phyloP scores from a whole-genome alignment of 1,140 invertebrate genomes.

The Homarus americanus region DNA sequence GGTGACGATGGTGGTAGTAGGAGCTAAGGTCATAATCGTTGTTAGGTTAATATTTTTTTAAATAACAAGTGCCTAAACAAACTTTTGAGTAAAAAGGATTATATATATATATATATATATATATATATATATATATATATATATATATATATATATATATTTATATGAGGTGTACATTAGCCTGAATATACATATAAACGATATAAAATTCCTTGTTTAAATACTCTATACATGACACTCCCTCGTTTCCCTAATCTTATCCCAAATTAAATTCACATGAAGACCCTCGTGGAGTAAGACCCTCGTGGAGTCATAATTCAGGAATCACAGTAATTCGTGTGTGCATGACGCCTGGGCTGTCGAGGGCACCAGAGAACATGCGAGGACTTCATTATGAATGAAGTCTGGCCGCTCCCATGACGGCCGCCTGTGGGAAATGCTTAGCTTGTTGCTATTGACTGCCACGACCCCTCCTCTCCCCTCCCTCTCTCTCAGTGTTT shows the following conservation, averaged over 20 bases:
- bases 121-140: constrained; percentile 44
- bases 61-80: too few species aligned
- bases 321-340: constrained; percentile 49
- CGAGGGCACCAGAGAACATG: constrained; percentile 53
- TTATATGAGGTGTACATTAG: not conserved
- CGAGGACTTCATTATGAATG: constrained; percentile 60
- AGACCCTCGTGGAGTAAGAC: not conserved
- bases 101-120: constrained; percentile 32
- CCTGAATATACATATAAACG: not conserved
- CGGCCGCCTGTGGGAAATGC: too few species aligned
- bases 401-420: constrained; percentile 8
- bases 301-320: not conserved
- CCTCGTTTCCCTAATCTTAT: constrained; percentile 6
- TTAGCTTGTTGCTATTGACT: too few species aligned
- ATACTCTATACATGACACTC: not conserved
- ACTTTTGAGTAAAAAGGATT: not conserved
- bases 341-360: constrained; percentile 32
- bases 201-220: not conserved
- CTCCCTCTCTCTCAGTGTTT: too few species aligned
- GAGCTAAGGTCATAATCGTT: too few species aligned
- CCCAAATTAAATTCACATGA: constrained; percentile 38
- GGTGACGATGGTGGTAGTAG: too few species aligned
- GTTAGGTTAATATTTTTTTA: too few species aligned
- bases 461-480: too few species aligned
- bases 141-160: constrained; percentile 53